phyloP scores from a whole-genome alignment of 1,140 invertebrate genomes.

The Hesperophylax magnus region DNA sequence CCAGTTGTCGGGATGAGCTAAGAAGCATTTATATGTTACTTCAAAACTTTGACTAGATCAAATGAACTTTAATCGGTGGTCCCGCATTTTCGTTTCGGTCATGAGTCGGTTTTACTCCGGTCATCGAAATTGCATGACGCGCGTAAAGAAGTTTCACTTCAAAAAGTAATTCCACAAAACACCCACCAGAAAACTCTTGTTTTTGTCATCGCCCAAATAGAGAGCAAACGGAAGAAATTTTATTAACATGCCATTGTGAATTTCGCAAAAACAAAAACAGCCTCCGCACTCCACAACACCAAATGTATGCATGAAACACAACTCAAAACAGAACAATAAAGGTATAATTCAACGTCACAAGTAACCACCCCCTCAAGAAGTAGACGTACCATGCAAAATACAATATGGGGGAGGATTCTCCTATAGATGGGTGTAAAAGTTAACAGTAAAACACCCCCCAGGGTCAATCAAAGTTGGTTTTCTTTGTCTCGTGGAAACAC shows the following conservation, averaged over 20 bases:
- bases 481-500: slow-evolving; percentile 54
- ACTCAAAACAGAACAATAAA: slow-evolving; percentile 43
- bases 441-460: slow-evolving; percentile 17
- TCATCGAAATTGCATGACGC: too few species aligned
- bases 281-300: neutral
- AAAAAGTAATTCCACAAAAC: neutral
- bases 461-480: slow-evolving; percentile 47
- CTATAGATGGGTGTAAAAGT: neutral
- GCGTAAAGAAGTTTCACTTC: too few species aligned
- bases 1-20: too few species aligned
- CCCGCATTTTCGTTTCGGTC: too few species aligned
- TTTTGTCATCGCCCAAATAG: slow-evolving; percentile 21
- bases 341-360: slow-evolving; percentile 42
- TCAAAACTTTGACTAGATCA: too few species aligned
- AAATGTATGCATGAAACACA: slow-evolving; percentile 38
- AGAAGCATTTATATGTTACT: too few species aligned
- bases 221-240: slow-evolving; percentile 31
- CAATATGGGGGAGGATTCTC: neutral
- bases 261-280: slow-evolving; percentile 41
- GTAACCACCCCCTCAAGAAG: neutral
- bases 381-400: neutral
- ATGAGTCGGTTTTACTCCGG: too few species aligned
- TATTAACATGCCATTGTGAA: slow-evolving; percentile 39
- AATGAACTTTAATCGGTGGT: too few species aligned
- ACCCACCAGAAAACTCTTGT: neutral